Conservation (phyloP, 1,140 invertebrate species). For the Idris sp. region DNA sequence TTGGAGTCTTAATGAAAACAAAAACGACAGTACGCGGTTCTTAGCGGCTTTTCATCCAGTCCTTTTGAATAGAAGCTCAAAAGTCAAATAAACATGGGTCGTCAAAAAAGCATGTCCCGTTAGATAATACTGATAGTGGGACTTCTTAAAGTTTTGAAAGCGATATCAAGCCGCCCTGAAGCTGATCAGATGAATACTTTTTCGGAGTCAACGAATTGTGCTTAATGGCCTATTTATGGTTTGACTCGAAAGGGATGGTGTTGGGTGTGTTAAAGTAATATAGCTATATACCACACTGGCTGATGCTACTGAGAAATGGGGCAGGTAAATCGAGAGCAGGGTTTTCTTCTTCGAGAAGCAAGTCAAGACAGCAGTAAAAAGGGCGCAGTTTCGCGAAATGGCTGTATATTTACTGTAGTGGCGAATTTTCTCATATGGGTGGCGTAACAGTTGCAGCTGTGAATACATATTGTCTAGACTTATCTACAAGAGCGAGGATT, state of each 20-base stretch:
- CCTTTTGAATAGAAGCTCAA: no score
- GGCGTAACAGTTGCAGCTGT: slow-evolving; percentile 47
- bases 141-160: no score
- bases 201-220: slow-evolving; percentile 53
- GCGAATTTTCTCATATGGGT: background rate
- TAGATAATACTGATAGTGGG: no score
- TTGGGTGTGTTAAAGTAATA: no score
- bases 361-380: slow-evolving; percentile 59
- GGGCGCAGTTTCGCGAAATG: slow-evolving; percentile 65
- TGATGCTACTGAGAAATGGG: slow-evolving; percentile 45
- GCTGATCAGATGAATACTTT: slow-evolving; percentile 54
- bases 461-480: slow-evolving; percentile 53
- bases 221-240: slow-evolving; percentile 63
- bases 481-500: slow-evolving; percentile 47
- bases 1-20: no score
- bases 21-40: no score
- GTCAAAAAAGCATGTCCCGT: no score
- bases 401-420: slow-evolving; percentile 61
- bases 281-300: no score
- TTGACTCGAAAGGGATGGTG: slow-evolving; percentile 40
- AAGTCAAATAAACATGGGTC: no score
- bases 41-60: no score
- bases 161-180: no score
- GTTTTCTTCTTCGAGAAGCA: slow-evolving; percentile 37
- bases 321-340: slow-evolving; percentile 45